These are phyloP conservation scores for Leptestheria dahalacensis DNA, from an alignment of 1,140 invertebrate species.

Conservation along the genomic window DNA sequence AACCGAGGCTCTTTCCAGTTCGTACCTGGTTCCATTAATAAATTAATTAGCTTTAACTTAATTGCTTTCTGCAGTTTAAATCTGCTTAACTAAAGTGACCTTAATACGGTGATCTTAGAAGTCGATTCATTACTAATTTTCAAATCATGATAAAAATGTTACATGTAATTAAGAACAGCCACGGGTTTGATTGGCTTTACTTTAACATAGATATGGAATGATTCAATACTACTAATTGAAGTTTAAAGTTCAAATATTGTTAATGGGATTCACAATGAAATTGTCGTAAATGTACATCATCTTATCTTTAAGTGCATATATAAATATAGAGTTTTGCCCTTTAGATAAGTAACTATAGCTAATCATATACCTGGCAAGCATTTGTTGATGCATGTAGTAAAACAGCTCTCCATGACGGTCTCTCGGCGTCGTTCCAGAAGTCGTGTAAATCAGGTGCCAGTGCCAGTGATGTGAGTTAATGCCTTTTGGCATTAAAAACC, in stretches of 20 bases:
- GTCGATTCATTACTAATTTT: no score
- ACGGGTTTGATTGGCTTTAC: no score
- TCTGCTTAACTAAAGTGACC: no score
- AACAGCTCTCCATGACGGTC: slow-evolving; percentile 54
- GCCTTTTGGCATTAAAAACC: slow-evolving; percentile 24
- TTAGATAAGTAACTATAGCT: neutral
- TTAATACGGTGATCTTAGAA: no score
- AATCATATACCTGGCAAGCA: slow-evolving; percentile 35
- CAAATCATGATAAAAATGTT: no score
- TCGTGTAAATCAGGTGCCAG: slow-evolving; percentile 53
- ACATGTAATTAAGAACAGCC: no score
- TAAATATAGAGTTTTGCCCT: neutral
- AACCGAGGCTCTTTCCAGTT: neutral
- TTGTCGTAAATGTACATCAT: no score
- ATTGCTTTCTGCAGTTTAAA: neutral
- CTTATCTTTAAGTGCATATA: neutral
- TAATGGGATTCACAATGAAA: no score
- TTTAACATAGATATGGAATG: no score
- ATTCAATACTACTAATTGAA: no score
- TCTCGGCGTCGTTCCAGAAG: slow-evolving; percentile 39
- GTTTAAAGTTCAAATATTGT: no score
- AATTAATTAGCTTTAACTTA: neutral
- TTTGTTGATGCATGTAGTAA: slow-evolving; percentile 56
- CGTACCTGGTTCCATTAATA: neutral
- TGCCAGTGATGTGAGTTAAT: slow-evolving; percentile 68